Evolutionary conservation across 2,113 vertebrate genomes (phyloP), one percentile per base, ranked within the genome.

Genomic region (Opisthocomus hoazin): DNA sequence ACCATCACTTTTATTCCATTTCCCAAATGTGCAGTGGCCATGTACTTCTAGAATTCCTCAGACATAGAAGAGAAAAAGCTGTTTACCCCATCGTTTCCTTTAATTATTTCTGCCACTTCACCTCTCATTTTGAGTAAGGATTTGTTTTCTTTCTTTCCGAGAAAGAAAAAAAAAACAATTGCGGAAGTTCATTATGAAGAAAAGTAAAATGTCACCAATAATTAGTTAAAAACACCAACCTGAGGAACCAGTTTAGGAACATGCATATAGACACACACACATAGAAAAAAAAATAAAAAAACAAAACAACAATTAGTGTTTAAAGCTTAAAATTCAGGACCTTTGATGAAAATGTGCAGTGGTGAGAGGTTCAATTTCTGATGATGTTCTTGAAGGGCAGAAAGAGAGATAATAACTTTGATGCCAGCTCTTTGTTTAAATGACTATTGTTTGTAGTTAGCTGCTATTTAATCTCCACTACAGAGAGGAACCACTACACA

Each of bases 391-490:
- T 93, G 96, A 97, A 97, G 94, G 88, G 73, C 96, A 96, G 93
- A 95, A 92, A 93, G 65, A 95, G 89, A 97, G 96, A 93, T 96
- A 96, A 96, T 93, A 97, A 97, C 92, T 95, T 89, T 86, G 86
- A 94, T 96, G 91, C 53, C 2, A 6, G 71, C 87, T 92, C 90
- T 96, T 96, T 98, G 97, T 97, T 93, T 95, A 93, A 96, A 97
- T 95, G 83, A 90, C 96, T 97, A 96, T 97, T 98, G 97, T 98
- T 98, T 98, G 95, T 96, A 97, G 98, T 97, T 97, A 95, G 94
- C 93, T 91, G 64, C 94, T 97, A 96, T 98, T 98, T 97, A 98
- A 98, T 97, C 96, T 98, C 92, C 77, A 71, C 94, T 97, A 90
- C 84, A 92, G 94, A 97, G 79, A 97, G 87, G 96, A 98, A 97